A percentile compares a stretch with the other conserved stretches of the same genome.
These are phyloP conservation scores for Clivina fossor DNA, from an alignment of 2,888 invertebrate species.

Conservation along the genomic window DNA sequence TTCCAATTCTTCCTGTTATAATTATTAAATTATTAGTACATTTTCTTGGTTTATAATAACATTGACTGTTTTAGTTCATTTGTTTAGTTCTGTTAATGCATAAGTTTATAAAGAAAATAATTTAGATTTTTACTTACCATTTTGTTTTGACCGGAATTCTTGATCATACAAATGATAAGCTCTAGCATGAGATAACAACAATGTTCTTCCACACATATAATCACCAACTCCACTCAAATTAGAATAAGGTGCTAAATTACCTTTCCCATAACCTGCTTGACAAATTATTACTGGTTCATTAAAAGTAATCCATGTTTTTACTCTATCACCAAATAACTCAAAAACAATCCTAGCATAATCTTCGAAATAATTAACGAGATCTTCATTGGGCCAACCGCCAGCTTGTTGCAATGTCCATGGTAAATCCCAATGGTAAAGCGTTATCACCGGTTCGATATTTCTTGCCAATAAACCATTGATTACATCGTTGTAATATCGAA, in stretches of 20 bases:
- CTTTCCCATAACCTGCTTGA: slow-evolving; percentile 57
- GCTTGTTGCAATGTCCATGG: slow-evolving; percentile 60
- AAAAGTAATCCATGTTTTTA: slow-evolving; percentile 68
- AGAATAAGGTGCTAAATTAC: slow-evolving; percentile 58
- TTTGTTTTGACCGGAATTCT: slow-evolving; percentile 59
- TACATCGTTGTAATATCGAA: slow-evolving; percentile 64
- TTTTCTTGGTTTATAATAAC: no score
- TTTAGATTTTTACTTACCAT: slow-evolving; percentile 49
- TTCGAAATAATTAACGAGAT: slow-evolving; percentile 58
- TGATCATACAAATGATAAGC: slow-evolving; percentile 65
- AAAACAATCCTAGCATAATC: slow-evolving; percentile 61
- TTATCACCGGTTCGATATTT: slow-evolving; percentile 61
- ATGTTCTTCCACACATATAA: slow-evolving; percentile 66
- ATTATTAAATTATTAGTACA: background rate
- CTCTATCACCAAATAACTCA: slow-evolving; percentile 59
- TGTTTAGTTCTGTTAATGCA: background rate
- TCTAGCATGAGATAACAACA: slow-evolving; percentile 68
- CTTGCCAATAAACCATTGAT: slow-evolving; percentile 58
- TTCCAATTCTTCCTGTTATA: slow-evolving; percentile 40
- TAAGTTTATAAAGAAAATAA: background rate
- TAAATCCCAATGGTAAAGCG: slow-evolving; percentile 68
- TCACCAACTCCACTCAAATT: slow-evolving; percentile 61
- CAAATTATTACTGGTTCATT: slow-evolving; percentile 66
- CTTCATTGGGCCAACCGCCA: slow-evolving; percentile 60
- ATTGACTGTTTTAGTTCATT: no score